These are phyloP conservation scores for Pomacea maculata DNA, from an alignment of 1,140 invertebrate species.

Conservation along the genomic window DNA sequence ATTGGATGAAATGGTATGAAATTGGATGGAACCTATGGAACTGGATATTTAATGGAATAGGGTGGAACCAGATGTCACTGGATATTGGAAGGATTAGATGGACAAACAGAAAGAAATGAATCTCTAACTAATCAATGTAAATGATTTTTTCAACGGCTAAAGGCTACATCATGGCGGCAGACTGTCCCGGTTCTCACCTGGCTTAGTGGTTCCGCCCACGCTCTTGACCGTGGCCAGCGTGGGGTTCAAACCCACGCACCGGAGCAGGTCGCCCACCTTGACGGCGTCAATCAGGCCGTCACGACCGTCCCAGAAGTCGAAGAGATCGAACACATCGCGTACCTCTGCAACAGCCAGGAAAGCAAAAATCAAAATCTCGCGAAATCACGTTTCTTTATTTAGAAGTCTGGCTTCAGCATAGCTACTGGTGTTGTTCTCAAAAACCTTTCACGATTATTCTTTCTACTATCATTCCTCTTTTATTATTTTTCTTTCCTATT, in stretches of 20 bases:
- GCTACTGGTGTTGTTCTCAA: not conserved
- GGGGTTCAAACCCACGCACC: conserved; percentile 92
- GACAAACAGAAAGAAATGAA: too few species aligned
- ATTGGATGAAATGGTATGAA: too few species aligned
- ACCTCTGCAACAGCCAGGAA: conserved; percentile 53
- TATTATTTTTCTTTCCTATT: conserved; percentile 6
- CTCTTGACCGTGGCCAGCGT: conserved; percentile 89
- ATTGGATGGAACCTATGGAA: too few species aligned
- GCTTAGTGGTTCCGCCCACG: conserved; percentile 93
- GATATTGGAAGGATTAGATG: too few species aligned
- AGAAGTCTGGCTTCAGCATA: not conserved
- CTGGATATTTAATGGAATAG: too few species aligned
- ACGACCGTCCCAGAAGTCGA: conserved; percentile 65
- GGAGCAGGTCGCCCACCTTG: conserved; percentile 82
- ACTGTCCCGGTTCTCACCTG: conserved; percentile 70
- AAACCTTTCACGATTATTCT: not conserved
- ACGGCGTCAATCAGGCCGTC: conserved; percentile 61
- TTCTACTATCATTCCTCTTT: not conserved
- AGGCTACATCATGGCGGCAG: too few species aligned
- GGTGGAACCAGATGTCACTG: too few species aligned
- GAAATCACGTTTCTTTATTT: not conserved
- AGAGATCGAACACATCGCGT: conserved; percentile 62
- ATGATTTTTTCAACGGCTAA: too few species aligned
- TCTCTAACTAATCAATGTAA: too few species aligned
- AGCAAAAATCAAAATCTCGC: not conserved